These are phyloP conservation scores for Typhlomys cinereus DNA, from an alignment of 2,113 vertebrate genomes.

Conservation along the genomic window DNA sequence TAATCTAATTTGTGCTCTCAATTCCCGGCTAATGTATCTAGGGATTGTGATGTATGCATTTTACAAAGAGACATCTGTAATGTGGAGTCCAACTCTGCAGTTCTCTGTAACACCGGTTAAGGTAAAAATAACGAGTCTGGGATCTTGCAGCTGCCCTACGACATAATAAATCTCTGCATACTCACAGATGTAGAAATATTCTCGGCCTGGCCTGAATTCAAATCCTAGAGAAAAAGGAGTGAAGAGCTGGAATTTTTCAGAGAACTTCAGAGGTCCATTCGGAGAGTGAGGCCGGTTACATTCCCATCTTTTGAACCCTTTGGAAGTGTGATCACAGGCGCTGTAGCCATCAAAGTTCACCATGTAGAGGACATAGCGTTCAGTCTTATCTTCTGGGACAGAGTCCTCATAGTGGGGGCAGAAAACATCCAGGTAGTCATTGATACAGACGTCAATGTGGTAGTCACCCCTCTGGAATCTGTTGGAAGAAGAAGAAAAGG, in stretches of 20 bases:
- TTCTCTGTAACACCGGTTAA: conserved; percentile 60
- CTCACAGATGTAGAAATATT: conserved; percentile 99
- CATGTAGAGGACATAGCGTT: conserved; percentile 99
- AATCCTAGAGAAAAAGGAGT: conserved; percentile 99
- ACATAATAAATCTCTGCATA: conserved; percentile 78
- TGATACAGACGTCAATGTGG: conserved; percentile 99
- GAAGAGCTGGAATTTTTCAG: conserved; percentile 99
- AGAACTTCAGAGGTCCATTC: conserved; percentile 98
- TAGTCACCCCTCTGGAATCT: conserved; percentile 97
- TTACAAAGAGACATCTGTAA: conserved; percentile 68
- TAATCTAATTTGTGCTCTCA: conserved; percentile 80
- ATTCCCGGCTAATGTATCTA: conserved; percentile 74
- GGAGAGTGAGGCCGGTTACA: conserved; percentile 98
- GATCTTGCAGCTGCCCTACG: conserved; percentile 60
- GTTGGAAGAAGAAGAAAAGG: conserved; percentile 40
- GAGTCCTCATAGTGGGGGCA: conserved; percentile 98
- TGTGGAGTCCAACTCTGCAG: conserved; percentile 13
- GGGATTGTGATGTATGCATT: conserved; percentile 62
- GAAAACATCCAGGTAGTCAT: conserved; percentile 99
- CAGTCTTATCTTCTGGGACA: conserved; percentile 94
- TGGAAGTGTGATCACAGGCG: conserved; percentile 97
- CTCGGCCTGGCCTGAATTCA: conserved; percentile 98
- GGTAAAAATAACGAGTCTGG: conserved; percentile 66
- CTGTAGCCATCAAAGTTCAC: conserved; percentile 99
- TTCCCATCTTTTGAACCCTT: conserved; percentile 99